Conservation (phyloP, 2,888 invertebrate genomes). For the Trichogramma evanescens region DNA sequence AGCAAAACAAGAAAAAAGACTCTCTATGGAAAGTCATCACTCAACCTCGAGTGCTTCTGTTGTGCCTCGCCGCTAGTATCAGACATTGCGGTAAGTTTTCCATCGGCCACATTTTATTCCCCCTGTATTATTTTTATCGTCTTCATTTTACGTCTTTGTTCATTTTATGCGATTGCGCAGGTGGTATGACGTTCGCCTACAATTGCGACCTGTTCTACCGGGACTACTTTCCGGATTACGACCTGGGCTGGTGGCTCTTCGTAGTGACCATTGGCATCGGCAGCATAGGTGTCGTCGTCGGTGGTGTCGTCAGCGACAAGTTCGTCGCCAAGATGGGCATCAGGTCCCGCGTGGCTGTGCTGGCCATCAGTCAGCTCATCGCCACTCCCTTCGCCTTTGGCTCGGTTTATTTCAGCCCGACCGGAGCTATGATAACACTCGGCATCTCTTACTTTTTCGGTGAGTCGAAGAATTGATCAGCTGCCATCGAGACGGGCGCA, state of each 20-base stretch:
- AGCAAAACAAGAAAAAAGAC: conserved; percentile 49
- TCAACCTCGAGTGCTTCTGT: conserved; percentile 70
- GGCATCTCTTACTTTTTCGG: conserved; percentile 85
- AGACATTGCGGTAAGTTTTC: conserved; percentile 66
- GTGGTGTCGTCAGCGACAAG: conserved; percentile 75
- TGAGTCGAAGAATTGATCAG: conserved; percentile 46
- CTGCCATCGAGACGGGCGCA: background rate
- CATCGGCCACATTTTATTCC: background rate
- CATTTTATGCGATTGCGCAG: conserved; percentile 43
- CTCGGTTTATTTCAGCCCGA: conserved; percentile 72
- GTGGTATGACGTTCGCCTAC: conserved; percentile 86
- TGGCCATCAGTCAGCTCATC: conserved; percentile 76
- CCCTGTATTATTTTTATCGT: background rate
- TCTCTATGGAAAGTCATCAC: conserved; percentile 70
- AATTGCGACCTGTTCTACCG: conserved; percentile 85
- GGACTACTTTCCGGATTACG: conserved; percentile 81
- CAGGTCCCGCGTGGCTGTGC: conserved; percentile 68
- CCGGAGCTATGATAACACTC: conserved; percentile 80
- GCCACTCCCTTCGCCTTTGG: conserved; percentile 81
- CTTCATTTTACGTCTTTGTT: background rate
- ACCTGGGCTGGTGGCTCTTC: conserved; percentile 85
- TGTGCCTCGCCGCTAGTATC: conserved; percentile 81
- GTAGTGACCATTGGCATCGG: conserved; percentile 82
- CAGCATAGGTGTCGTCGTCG: conserved; percentile 67
- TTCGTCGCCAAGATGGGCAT: conserved; percentile 83